Base-by-base conservation (phyloP, 23 tunicate genomes). In the Corella eumyota region DNA sequence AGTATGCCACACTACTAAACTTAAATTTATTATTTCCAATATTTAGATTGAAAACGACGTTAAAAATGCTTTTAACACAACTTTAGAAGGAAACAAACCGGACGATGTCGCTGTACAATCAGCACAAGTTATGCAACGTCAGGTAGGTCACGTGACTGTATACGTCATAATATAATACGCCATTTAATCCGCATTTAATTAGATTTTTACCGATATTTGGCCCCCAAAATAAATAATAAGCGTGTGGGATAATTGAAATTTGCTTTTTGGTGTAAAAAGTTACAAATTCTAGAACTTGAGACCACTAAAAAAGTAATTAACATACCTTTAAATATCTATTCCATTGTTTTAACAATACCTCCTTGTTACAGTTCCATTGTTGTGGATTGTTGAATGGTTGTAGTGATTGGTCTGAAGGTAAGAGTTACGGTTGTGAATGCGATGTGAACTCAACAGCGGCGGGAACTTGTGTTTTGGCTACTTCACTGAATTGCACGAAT, bases 331-430 rank as follows among this genome's bases (percentile, higher is more conserved):
- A n/a, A n/a, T n/a, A n/a, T n/a, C n/a, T n/a, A n/a, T n/a, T n/a
- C n/a, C n/a, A n/a, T n/a, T n/a, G n/a, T n/a, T n/a, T n/a, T n/a
- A n/a, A n/a, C n/a, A n/a, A n/a, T n/a, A n/a, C n/a, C n/a, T n/a
- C n/a, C n/a, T n/a, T n/a, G n/a, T 30, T 50, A 26, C 58, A 70
- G 76, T 58, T 70, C 35, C 30, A 70, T 45, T 70, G 76, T 37
- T 70, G 76, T 57, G 76, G 76, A 7, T 36, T 70, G 24, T 22
- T 50, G 5, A 70, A 45, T 21, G 76, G 76, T 34, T 70, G 76
- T 30, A 40, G 29, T 6, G 76, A 70, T 59, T 70, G 76, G 76
- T 29, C 45, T 1, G 27, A 45, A 0, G 27, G 62, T 25, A 44
- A 32, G 17, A 35, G 66, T 19, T 70, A 58, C 56, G 76, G 76